Base-by-base conservation (phyloP, 2,113 vertebrate species). In the Montifringilla adamsi region DNA sequence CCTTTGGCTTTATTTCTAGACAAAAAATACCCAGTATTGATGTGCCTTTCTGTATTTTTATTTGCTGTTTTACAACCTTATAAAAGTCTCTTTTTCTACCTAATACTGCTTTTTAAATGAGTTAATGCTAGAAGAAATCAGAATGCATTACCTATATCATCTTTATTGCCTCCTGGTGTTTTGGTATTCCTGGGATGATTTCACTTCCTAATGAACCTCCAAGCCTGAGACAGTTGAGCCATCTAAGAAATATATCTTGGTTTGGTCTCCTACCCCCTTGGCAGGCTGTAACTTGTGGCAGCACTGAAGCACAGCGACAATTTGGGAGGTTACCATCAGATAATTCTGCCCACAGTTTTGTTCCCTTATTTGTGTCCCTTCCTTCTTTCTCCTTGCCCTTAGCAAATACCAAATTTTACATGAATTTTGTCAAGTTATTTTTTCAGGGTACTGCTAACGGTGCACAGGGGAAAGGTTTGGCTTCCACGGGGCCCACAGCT, bases 181-280 rank as follows among this genome's bases (percentile, higher is more conserved):
- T 90, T 89, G 95, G 82, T 91, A 93, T 96, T 93, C 92, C 33
- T 85, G 72, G 76, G 68, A 89, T 87, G 80, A 85, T 87, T 95
- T 94, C 76, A 80, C 23, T 73, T 91, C 86, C 66, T 95, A 96
- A 97, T 79, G 93, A 96, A 95, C 75, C 93, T 94, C 89, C 63
- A 92, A 87, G 82, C 35, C 82, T 2, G 6, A 95, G 78, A 97
- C 86, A 78, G 84, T 78, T 79, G 87, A 96, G 59, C 75, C 82
- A 82, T 41, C 56, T 59, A 74, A 94, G 66, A 93, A 94, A 86
- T 94, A 80, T 55, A 84, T 87, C 89, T 94, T 69, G 58, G 39
- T 74, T 90, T 75, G 75, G 39, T 91, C 72, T 89, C 82, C 90
- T 89, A 59, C 53, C 72, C 55, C 5, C 56, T 82, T 82, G 93